Conservation (phyloP, 2,113 vertebrate genomes). For the Leuciscus idus region DNA sequence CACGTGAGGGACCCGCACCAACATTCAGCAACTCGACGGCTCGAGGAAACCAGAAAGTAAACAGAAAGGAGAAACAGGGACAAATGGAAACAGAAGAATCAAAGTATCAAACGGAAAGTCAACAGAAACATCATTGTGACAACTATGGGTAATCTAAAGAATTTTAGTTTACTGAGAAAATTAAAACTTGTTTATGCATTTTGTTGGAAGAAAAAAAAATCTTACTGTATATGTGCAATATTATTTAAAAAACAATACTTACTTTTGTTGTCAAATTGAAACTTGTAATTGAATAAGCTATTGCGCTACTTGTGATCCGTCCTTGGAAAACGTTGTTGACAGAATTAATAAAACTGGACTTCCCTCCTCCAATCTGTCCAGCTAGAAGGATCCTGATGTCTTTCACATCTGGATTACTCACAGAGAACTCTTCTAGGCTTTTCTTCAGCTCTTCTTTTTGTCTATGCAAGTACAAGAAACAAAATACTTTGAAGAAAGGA, state of each 20-base stretch:
- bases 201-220: no score
- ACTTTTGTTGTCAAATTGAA: no score
- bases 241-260: neutral
- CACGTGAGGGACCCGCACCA: no score
- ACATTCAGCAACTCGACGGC: no score
- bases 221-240: neutral
- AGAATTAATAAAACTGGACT: conserved; percentile 45
- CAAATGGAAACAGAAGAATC: no score
- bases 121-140: no score
- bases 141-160: neutral
- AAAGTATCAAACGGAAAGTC: no score
- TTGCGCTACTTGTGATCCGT: conserved; percentile 9
- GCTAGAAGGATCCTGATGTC: neutral
- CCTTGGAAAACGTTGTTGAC: conserved; percentile 29
- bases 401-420: neutral
- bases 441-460: neutral
- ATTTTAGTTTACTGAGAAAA: neutral
- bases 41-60: no score
- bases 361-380: conserved; percentile 33
- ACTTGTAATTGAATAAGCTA: no score
- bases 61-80: no score
- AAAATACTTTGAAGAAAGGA: no score
- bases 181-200: no score
- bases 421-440: neutral
- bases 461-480: neutral